Conservation (phyloP, 1,140 invertebrate genomes). For the Heliconius congener region DNA sequence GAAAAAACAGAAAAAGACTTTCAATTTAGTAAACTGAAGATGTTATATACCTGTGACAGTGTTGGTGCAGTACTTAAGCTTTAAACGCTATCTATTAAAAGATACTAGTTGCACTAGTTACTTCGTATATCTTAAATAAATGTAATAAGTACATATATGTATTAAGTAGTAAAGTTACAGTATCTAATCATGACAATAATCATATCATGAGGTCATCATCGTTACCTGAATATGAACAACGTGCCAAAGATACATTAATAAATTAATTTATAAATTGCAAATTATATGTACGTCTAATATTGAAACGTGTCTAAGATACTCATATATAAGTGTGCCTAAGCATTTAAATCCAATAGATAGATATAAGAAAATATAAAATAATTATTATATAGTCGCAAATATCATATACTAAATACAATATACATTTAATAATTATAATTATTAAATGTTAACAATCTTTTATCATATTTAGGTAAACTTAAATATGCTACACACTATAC, state of each 20-base stretch:
- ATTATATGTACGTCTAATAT: not conserved
- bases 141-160: conserved; percentile 22
- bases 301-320: not conserved
- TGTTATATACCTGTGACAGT: conserved; percentile 6
- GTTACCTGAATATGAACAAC: conserved; percentile 42
- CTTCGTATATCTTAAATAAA: not conserved
- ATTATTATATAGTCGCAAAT: not conserved
- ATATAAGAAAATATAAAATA: not conserved
- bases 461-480: not conserved
- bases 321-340: not conserved
- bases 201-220: conserved; percentile 42
- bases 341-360: conserved; percentile 6
- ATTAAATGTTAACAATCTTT: not conserved
- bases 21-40: not conserved
- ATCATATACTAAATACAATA: not conserved
- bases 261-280: conserved; percentile 13
- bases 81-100: conserved; percentile 34
- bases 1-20: not conserved
- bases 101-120: not conserved
- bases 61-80: conserved; percentile 42
- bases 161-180: conserved; percentile 22
- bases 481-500: not conserved
- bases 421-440: too few relatives aligned
- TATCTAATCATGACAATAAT: conserved; percentile 51
- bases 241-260: conserved; percentile 39